A percentile compares a stretch with the other conserved stretches of the same genome.
These are phyloP conservation scores for Drosophila orosa DNA, from an alignment of 1,140 invertebrate species.

Conservation along the genomic window DNA sequence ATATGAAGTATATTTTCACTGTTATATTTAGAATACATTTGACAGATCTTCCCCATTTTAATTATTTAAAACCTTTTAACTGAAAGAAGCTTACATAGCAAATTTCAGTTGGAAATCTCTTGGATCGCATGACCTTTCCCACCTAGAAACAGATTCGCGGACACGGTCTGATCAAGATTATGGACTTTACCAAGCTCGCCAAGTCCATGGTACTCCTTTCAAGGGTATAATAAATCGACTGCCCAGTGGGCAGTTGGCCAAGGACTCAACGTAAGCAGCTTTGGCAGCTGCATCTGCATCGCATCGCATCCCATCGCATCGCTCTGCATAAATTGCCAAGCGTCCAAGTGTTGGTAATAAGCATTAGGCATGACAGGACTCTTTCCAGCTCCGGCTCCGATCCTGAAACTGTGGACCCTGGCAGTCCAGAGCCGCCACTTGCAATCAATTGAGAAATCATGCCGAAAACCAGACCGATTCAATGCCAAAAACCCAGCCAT, in stretches of 20 bases:
- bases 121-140: not conserved
- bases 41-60: not conserved
- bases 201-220: not conserved
- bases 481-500: constrained; percentile 37
- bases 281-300: constrained; percentile 40
- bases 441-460: constrained; percentile 72
- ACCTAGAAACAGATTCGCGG: too few relatives aligned
- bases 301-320: constrained; percentile 11
- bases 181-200: not conserved
- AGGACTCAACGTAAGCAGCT: constrained; percentile 48
- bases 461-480: constrained; percentile 50
- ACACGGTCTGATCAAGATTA: not conserved
- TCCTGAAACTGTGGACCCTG: not conserved
- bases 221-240: constrained; percentile 53
- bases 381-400: not conserved
- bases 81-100: fast-evolving
- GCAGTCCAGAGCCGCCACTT: constrained; percentile 29
- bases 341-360: constrained; percentile 72
- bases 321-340: constrained; percentile 67
- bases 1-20: too few relatives aligned
- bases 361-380: constrained; percentile 58
- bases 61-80: not conserved
- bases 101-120: not conserved
- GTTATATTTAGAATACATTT: not conserved
- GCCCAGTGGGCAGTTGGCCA: constrained; percentile 35